Evolutionary conservation across 2,797 vertebrate genomes (phyloP), one percentile per base, ranked within the genome.

Genomic region (Pantherophis vulpinus): DNA sequence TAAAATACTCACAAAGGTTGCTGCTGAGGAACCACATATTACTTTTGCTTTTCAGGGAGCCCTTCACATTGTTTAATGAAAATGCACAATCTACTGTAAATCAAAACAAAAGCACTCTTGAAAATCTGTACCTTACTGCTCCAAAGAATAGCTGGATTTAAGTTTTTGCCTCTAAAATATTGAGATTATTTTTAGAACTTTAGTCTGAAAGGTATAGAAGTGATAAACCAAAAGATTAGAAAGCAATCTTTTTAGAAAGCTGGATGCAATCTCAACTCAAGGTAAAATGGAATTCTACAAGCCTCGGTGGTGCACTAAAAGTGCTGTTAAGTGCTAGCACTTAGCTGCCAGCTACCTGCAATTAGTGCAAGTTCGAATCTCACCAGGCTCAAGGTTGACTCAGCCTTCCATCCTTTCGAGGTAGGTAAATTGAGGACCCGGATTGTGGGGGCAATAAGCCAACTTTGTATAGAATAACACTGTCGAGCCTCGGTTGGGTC

Each of bases 131-230:
- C 9, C 37, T 6, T 90, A 20, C 56, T 88, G 0, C 63, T 91
- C 0, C 54, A 2, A 0, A 60, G 92, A 83, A 70, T 70, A 16
- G 25, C 58, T 94, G 89, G 18, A 58, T 86, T 94, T 94, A 87
- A 89, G 23, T 4, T 94, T 94, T 89, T 89, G 74, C 90, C 86
- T 91, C 79, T 94, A 70, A 91, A 92, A 27, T 55, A 94, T 93
- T 79, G 93, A 70, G 61, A 66, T 29, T 70, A 54, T 23, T 86
- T 92, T 95, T 86, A 27, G 92, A 59, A 56, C 79, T 89, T 92
- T 56, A 70, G 42, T 92, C 92, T 92, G 93, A 95, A 94, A 95
- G 95, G 93, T 59, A 23, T 91, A 93, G 96, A 93, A 96, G 90
- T 54, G 27, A 23, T 89, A 16, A 61, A 94, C 95, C 61, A 93